Conservation (phyloP, 2,797 vertebrate genomes). For the Hapalemur alaotrensis region DNA sequence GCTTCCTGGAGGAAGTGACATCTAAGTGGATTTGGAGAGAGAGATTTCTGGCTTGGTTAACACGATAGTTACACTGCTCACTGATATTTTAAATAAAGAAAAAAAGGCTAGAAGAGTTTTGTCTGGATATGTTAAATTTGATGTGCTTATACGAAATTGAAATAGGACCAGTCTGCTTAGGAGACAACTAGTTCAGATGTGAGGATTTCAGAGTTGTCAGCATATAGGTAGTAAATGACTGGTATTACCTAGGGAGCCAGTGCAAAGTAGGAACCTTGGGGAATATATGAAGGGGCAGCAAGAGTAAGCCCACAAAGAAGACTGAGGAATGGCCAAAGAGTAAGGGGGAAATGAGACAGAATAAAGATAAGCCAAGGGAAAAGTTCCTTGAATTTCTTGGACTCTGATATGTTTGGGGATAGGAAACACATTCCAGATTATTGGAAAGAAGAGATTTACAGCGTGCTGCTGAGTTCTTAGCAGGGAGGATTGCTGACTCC, state of each 20-base stretch:
- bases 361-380: not conserved
- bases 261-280: not conserved
- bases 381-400: not conserved
- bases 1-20: not conserved
- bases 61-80: not conserved
- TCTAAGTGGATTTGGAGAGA: not conserved
- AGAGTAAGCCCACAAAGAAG: not conserved
- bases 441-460: not conserved
- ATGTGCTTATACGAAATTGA: not conserved
- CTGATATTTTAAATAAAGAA: not conserved
- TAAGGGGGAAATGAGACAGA: not conserved
- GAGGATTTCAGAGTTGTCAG: not conserved
- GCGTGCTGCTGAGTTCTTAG: not conserved
- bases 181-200: not conserved
- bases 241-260: not conserved
- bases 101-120: not conserved
- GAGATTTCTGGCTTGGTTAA: not conserved
- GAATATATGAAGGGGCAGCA: not conserved
- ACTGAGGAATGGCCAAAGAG: not conserved
- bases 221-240: not conserved
- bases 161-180: not conserved
- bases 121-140: not conserved
- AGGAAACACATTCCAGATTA: not conserved
- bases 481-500: not conserved
- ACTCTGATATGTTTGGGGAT: not conserved